These are phyloP conservation scores for Catharus minimus DNA, from an alignment of 2,113 vertebrate genomes.

Conservation along the genomic window DNA sequence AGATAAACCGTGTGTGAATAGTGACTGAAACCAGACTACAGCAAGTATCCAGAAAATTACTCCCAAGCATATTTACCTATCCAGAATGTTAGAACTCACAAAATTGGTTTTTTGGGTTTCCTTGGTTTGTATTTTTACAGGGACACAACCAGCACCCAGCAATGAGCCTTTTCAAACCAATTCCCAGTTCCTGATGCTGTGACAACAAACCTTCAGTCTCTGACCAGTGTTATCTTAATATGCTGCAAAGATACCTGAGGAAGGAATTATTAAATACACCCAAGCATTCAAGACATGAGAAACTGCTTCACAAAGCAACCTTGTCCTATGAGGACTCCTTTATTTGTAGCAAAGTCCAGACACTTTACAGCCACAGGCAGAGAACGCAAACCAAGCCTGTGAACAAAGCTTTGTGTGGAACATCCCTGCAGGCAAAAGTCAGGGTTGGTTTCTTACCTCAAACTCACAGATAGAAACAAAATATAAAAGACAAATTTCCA, in stretches of 20 bases:
- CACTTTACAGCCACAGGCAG: background rate
- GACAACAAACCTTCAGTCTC: background rate
- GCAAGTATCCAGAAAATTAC: background rate
- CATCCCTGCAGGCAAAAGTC: background rate
- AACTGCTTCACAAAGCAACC: background rate
- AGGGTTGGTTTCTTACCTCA: background rate
- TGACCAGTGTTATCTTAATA: background rate
- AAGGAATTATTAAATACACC: background rate
- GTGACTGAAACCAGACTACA: background rate
- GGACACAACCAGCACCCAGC: background rate
- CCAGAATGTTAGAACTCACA: background rate
- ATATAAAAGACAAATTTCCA: background rate
- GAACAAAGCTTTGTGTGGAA: background rate
- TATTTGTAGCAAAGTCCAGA: background rate
- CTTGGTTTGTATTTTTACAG: background rate
- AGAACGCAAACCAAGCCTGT: background rate
- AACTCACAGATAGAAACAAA: background rate
- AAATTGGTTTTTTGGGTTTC: background rate
- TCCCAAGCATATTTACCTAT: background rate
- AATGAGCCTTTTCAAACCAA: background rate
- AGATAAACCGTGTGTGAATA: rapidly evolving
- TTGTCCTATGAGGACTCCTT: background rate
- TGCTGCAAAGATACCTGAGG: background rate
- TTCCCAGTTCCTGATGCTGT: rapidly evolving
- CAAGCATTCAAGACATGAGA: background rate